Conservation (phyloP, 1,140 invertebrate species). For the Rhagoletis pomonella region DNA sequence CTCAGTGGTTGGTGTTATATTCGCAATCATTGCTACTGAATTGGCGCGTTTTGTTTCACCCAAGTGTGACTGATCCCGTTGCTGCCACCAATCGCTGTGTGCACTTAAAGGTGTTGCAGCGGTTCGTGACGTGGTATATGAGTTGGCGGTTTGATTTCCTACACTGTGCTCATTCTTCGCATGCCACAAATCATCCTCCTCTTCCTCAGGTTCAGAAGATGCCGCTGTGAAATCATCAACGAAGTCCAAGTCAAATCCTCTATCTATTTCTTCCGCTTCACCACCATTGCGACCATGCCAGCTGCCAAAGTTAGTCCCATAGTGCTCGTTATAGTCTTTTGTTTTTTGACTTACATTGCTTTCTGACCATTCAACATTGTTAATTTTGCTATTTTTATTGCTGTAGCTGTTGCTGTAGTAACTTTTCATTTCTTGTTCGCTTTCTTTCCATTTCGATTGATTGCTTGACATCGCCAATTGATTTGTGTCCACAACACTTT, state of each 20-base stretch:
- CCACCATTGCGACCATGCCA: background rate
- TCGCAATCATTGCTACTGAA: background rate
- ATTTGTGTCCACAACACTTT: constrained; percentile 61
- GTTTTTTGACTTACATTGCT: constrained; percentile 13
- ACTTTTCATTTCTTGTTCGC: constrained; percentile 57
- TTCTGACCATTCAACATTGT: background rate
- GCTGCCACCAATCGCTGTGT: background rate
- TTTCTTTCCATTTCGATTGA: constrained; percentile 69
- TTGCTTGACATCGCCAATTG: constrained; percentile 67
- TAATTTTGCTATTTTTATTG: constrained; percentile 58
- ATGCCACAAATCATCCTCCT: background rate
- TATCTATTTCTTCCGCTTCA: background rate
- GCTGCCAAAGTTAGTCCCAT: background rate
- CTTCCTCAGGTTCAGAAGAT: background rate
- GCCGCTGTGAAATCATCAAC: background rate
- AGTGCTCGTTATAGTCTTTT: background rate
- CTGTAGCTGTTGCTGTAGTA: constrained; percentile 46
- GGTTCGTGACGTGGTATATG: background rate
- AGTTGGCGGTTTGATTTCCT: background rate
- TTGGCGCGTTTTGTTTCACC: background rate
- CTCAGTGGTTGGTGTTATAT: background rate
- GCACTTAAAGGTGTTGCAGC: background rate
- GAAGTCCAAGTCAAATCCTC: background rate
- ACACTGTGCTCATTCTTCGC: too few species aligned
- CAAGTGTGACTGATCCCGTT: background rate